phyloP scores from a whole-genome alignment of 2,797 vertebrate species.

The Chloroceryle inda region DNA sequence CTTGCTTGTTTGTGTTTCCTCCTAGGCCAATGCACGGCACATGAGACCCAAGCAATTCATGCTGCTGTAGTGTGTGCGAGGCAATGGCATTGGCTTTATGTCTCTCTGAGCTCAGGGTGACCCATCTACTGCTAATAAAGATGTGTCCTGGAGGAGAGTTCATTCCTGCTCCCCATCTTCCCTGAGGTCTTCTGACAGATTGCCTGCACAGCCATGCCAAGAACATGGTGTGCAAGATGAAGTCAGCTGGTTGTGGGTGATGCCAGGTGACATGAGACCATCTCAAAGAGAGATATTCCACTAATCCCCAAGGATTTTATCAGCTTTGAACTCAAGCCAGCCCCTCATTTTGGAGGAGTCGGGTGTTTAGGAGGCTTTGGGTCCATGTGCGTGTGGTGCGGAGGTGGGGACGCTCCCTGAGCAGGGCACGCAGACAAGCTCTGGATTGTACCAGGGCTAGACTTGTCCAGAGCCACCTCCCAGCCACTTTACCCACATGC shows the following conservation, averaged over 20 bases:
- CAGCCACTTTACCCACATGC: not conserved
- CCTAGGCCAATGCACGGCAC: not conserved
- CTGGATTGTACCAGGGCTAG: not conserved
- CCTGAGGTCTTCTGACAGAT: not conserved
- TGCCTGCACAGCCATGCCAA: not conserved
- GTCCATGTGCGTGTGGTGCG: rapidly evolving
- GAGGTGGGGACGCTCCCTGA: not conserved
- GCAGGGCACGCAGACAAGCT: not conserved
- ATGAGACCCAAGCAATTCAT: not conserved
- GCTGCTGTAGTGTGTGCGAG: not conserved
- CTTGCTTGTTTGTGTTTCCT: conserved; percentile 36
- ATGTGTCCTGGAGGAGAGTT: not conserved
- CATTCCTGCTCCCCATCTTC: not conserved
- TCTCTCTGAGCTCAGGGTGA: not conserved
- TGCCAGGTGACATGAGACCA: not conserved
- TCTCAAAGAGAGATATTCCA: not conserved
- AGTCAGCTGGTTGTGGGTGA: not conserved
- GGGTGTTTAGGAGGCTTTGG: not conserved
- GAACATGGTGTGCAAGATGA: not conserved
- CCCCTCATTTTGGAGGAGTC: not conserved
- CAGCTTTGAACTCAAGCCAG: not conserved
- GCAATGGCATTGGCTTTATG: not conserved
- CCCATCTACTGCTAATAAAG: not conserved
- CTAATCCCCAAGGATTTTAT: not conserved
- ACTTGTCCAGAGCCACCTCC: not conserved